phyloP scores from a whole-genome alignment of 2,888 invertebrate genomes.

The Xestoiulus laeticollis region DNA sequence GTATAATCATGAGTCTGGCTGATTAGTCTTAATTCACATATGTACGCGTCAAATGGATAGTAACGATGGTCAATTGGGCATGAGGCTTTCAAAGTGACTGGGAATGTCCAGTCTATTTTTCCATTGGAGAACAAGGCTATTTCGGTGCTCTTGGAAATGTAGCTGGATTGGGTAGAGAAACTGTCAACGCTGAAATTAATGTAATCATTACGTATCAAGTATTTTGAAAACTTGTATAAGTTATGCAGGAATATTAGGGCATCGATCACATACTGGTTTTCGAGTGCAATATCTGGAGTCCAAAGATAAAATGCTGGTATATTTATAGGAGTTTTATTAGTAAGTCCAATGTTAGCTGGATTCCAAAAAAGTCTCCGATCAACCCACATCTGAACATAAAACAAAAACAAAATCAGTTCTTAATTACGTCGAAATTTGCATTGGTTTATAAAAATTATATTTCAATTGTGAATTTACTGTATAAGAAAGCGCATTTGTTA shows the following conservation, averaged over 20 bases:
- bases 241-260: not conserved
- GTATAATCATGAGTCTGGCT: not conserved
- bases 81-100: not conserved
- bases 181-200: not conserved
- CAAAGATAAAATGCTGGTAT: not conserved
- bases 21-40: conserved; percentile 30
- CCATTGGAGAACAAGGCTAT: not conserved
- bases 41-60: conserved; percentile 36
- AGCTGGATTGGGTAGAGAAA: not conserved
- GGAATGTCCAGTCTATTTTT: not conserved
- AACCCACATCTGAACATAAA: conserved; percentile 4
- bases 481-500: no score
- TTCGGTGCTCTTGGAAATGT: not conserved
- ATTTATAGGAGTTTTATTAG: not conserved
- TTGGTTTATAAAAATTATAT: no score
- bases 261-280: conserved; percentile 36
- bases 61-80: conserved; percentile 2
- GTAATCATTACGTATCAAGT: not conserved
- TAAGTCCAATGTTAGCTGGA: not conserved
- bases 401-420: no score
- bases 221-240: not conserved
- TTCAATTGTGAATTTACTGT: no score
- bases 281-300: conserved; percentile 21
- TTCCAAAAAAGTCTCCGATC: not conserved
- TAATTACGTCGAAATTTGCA: no score